These are phyloP conservation scores for Chelonus insularis DNA, from an alignment of 1,140 invertebrate species.

Conservation along the genomic window DNA sequence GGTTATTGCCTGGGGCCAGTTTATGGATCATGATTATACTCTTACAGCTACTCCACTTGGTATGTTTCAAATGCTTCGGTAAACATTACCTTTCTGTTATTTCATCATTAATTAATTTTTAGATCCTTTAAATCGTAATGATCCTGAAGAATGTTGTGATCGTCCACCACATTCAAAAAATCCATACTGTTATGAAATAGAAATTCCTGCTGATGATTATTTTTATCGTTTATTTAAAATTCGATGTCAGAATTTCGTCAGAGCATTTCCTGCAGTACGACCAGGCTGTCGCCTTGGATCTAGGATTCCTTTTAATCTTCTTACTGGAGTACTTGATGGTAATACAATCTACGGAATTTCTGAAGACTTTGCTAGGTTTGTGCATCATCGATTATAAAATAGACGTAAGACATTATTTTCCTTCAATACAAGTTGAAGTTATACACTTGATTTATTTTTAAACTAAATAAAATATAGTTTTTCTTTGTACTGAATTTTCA, in stretches of 20 bases:
- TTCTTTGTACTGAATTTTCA: too few relatives aligned
- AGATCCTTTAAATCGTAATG: slow-evolving; percentile 83
- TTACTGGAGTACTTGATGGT: slow-evolving; percentile 80
- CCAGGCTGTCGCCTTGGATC: slow-evolving; percentile 83
- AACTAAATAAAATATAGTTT: too few relatives aligned
- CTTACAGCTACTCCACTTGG: slow-evolving; percentile 83
- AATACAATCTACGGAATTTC: slow-evolving; percentile 85
- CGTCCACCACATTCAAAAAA: slow-evolving; percentile 77
- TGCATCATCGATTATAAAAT: too few relatives aligned
- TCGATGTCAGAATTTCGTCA: slow-evolving; percentile 84
- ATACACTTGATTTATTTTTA: too few relatives aligned
- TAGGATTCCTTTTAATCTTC: slow-evolving; percentile 77
- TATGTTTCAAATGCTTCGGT: slow-evolving; percentile 49
- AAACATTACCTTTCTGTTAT: not conserved
- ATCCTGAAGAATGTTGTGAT: slow-evolving; percentile 86
- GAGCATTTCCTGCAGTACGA: slow-evolving; percentile 80
- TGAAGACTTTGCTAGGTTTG: slow-evolving; percentile 76
- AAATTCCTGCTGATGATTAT: slow-evolving; percentile 86
- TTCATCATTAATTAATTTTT: slow-evolving; percentile 28
- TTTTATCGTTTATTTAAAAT: slow-evolving; percentile 85
- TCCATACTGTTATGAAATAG: slow-evolving; percentile 90
- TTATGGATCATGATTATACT: slow-evolving; percentile 93
- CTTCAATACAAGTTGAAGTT: too few relatives aligned
- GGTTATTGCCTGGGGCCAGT: slow-evolving; percentile 92
- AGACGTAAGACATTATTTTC: too few relatives aligned